These are phyloP conservation scores for Bungarus multicinctus DNA, from an alignment of 2,113 vertebrate genomes.

Conservation along the genomic window DNA sequence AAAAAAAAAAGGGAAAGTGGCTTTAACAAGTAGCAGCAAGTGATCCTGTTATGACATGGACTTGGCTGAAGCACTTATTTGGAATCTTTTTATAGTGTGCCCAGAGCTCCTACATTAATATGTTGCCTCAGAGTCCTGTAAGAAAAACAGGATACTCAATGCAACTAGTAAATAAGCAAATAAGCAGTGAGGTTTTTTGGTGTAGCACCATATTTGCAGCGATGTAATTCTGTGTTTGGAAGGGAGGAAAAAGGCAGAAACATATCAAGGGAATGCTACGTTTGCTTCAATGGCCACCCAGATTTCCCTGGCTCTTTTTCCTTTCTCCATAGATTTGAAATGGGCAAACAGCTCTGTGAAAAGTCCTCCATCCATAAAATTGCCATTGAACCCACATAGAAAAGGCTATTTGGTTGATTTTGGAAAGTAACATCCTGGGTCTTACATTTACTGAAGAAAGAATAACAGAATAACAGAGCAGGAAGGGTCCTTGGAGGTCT, in stretches of 20 bases:
- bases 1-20: not conserved
- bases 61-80: not conserved
- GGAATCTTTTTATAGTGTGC: not conserved
- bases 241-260: not conserved
- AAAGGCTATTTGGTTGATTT: not conserved
- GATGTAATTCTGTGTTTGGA: not conserved
- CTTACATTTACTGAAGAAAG: not conserved
- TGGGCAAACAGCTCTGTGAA: not conserved
- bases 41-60: not conserved
- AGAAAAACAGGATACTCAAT: not conserved
- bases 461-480: no score
- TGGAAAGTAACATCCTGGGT: not conserved
- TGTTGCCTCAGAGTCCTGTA: not conserved
- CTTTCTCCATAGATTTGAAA: not conserved
- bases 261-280: not conserved
- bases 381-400: conserved; percentile 15
- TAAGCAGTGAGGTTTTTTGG: not conserved
- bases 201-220: not conserved
- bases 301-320: not conserved
- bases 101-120: not conserved
- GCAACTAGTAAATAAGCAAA: not conserved
- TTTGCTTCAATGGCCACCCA: not conserved
- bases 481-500: no score
- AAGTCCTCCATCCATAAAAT: conserved; percentile 16
- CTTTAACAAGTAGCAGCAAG: not conserved